Conservation (phyloP, 2,888 invertebrate genomes). For the Scrobipalpa atriplicella region DNA sequence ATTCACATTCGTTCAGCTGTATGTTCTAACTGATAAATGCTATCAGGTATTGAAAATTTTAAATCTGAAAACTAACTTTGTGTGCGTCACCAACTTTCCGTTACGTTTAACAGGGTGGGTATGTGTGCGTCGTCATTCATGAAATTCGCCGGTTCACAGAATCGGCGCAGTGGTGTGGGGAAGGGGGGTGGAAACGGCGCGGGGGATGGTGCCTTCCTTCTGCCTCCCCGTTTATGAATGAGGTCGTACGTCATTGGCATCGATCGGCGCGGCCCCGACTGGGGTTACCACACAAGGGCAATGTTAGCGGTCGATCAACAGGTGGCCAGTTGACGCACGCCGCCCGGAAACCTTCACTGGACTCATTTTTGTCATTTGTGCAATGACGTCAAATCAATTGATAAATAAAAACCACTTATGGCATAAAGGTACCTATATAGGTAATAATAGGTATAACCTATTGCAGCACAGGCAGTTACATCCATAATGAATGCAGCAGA, state of each 20-base stretch:
- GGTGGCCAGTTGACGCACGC: slow-evolving; percentile 71
- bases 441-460: not conserved
- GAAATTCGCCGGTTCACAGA: slow-evolving; percentile 35
- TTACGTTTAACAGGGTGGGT: not conserved
- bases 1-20: not conserved
- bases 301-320: slow-evolving; percentile 64
- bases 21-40: not conserved
- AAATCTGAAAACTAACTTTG: not conserved
- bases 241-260: slow-evolving; percentile 78
- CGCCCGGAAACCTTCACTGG: slow-evolving; percentile 47
- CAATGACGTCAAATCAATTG: slow-evolving; percentile 55
- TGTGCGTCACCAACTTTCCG: not conserved
- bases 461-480: not conserved
- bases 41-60: not conserved
- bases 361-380: slow-evolving; percentile 57
- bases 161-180: slow-evolving; percentile 37
- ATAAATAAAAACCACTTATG: slow-evolving; percentile 34
- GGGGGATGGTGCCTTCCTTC: slow-evolving; percentile 56
- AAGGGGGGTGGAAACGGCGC: slow-evolving; percentile 34
- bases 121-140: slow-evolving; percentile 42
- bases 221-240: slow-evolving; percentile 76
- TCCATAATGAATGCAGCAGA: no score
- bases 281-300: slow-evolving; percentile 76
- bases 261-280: slow-evolving; percentile 62
- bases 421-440: not conserved